Base-by-base conservation (phyloP, 2,797 vertebrate genomes). In the Phalanger gymnotis region DNA sequence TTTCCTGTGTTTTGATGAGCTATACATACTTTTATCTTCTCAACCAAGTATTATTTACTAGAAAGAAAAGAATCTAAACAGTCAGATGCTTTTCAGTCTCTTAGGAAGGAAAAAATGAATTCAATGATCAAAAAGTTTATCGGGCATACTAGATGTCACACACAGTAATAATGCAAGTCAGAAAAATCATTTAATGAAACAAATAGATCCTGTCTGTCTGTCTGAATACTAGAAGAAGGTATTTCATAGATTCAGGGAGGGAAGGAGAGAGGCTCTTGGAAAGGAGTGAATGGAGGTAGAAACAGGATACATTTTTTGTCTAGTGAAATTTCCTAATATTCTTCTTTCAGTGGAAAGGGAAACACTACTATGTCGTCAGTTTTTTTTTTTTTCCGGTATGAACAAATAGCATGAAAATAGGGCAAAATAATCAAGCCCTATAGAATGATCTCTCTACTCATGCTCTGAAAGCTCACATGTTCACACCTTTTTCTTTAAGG, bases 31-130 rank as follows among this genome's bases (percentile, higher is more conserved):
- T 61, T 51, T 93, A 55, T 34, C 58, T 56, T 58, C 53, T 31
- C 66, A 94, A 91, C 54, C n/a, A 53, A 31, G 57, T 90, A n/a
- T 90, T 92, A 91, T 56, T 12, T 25, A 96, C 87, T 95, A 47
- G 40, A 54, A 96, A 95, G 87, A 94, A 96, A 92, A 93, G 90
- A 95, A 95, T 96, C 93, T 81, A 54, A 53, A 30, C 53, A 55
- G 53, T 53, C 52, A 66, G 34, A 53, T 91, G 61, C 40, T 2
- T 1, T 73, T 92, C 47, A 91, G 47, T 91, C 95, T 96, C 52
- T 92, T 91, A 93, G 54, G 94, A 95, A 13, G 73, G 34, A 81
- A 81, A 66, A 81, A 25, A 10, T 81, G 73, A 81, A 25, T 81
- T 40, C 2, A 47, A 81, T 81, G 6, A 11, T 7, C 22, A 81